A percentile compares a stretch with the other conserved stretches of the same genome.
Evolutionary conservation across 1,140 invertebrate species (phyloP).

Genomic region (Ericerus pela): DNA sequence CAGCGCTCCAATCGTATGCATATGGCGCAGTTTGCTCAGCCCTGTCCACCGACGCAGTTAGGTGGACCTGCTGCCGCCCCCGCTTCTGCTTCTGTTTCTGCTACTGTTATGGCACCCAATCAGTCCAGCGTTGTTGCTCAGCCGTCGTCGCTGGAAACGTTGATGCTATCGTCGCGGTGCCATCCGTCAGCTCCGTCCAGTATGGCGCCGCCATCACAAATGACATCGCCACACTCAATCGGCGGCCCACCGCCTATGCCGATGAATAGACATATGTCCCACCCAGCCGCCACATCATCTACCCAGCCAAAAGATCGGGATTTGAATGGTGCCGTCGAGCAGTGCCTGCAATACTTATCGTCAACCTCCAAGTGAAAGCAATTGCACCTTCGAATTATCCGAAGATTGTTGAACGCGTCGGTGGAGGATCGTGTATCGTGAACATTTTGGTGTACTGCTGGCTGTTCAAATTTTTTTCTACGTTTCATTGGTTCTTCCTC

Average conservation of each 20-base stretch:
- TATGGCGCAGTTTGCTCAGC: conserved; percentile 24
- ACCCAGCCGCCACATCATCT: conserved; percentile 2
- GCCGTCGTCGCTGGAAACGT: conserved; percentile 30
- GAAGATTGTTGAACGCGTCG: conserved; percentile 18
- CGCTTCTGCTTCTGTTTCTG: conserved; percentile 11
- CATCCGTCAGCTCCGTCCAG: not conserved
- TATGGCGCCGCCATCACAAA: too few species aligned
- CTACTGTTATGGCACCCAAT: not conserved
- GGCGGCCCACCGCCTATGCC: not conserved
- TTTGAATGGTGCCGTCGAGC: not conserved
- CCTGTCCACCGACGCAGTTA: not conserved
- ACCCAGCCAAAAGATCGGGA: not conserved
- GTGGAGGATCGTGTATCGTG: not conserved
- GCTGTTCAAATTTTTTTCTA: too few species aligned
- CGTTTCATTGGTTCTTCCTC: too few species aligned
- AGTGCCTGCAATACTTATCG: conserved; percentile 2
- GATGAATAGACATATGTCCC: not conserved
- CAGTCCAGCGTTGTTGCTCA: conserved; percentile 16
- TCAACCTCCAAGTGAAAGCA: not conserved
- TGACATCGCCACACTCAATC: not conserved
- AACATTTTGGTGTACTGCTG: too few species aligned
- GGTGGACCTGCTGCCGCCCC: not conserved
- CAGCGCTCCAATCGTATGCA: conserved; percentile 32
- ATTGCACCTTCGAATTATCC: not conserved
- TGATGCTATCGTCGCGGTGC: not conserved